A percentile compares a stretch with the other conserved stretches of the same genome.
Evolutionary conservation across 1,140 invertebrate species (phyloP).

Genomic region (Tetraneura akinire): DNA sequence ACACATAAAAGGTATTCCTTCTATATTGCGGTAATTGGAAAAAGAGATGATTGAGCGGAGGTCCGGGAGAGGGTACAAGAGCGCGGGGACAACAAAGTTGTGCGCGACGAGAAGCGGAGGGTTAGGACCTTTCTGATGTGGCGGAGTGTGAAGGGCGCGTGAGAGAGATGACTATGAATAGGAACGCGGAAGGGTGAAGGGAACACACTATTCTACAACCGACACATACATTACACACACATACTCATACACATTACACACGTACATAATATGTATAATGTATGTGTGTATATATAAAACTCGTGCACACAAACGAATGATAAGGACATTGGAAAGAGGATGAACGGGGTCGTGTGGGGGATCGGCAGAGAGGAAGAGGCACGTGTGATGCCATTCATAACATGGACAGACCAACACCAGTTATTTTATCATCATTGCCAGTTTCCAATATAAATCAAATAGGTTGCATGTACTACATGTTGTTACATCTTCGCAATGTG

Average conservation of each 20-base stretch:
- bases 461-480: neutral
- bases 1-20: slow-evolving; percentile 23
- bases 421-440: slow-evolving; percentile 49
- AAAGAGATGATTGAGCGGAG: slow-evolving; percentile 36
- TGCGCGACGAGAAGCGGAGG: slow-evolving; percentile 26
- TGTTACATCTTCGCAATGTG: slow-evolving; percentile 41
- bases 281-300: neutral
- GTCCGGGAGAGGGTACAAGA: neutral
- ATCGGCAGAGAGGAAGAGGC: slow-evolving; percentile 25
- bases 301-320: slow-evolving; percentile 36
- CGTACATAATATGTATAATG: neutral
- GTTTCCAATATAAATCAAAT: slow-evolving; percentile 51
- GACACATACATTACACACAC: neutral
- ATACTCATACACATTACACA: neutral
- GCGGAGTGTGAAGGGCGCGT: slow-evolving; percentile 22
- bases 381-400: slow-evolving; percentile 51
- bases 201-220: slow-evolving; percentile 39
- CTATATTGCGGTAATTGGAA: slow-evolving; percentile 49
- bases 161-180: slow-evolving; percentile 22
- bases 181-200: slow-evolving; percentile 20
- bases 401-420: slow-evolving; percentile 39
- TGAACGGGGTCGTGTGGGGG: neutral
- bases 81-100: slow-evolving; percentile 45
- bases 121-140: slow-evolving; percentile 41
- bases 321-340: slow-evolving; percentile 29